Base-by-base conservation (phyloP, 1,140 invertebrate species). In the Aleiodes sp. region DNA sequence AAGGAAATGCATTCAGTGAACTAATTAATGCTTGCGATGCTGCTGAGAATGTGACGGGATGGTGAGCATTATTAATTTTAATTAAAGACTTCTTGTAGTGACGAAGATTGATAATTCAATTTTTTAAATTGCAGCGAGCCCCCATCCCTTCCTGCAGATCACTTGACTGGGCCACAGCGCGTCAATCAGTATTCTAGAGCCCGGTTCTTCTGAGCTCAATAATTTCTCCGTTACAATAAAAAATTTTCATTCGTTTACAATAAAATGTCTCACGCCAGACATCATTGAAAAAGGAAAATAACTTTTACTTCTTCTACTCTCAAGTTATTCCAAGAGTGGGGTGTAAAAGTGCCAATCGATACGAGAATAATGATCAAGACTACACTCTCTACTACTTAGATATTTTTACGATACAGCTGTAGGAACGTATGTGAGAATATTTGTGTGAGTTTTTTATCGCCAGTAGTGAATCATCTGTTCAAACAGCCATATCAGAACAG, bases 1-100 rank as follows among this genome's bases (percentile, higher is more conserved):
- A 91, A 70, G 93, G 92, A 71, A 88, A 89, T 21, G 94, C 93
- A 2, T 97, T 93, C 83, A 96, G 96, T 72, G 92, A 94, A 19
- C 78, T 91, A 1, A 91, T 89, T 8, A 89, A 90, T 43, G 85
- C 88, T 35, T 97, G 95, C 78, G 94, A 94, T 70, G 92, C 89
- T 31, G 89, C 90, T 14, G 90, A 92, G 70, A 94, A 94, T 81
- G 93, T 95, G 56, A 90, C 91, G 21, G 91, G 90, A 77, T 94
- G 93, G 86, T 89, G 81, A 73, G 72, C 60, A 60, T 31, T 63
- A 12, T 52, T 43, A 28, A 69, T 8, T 10, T 21, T 63, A 14
- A 61, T 61, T 14, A 16, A 46, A 2, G 7, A 8, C n/a, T 2
- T 46, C 28, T 39, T 4, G 31, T 4, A 35, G 31, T 10, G 31